Evolutionary conservation across 1,140 invertebrate species (phyloP), one percentile per base, ranked within the genome.

Genomic region (Andricus grossulariae): DNA sequence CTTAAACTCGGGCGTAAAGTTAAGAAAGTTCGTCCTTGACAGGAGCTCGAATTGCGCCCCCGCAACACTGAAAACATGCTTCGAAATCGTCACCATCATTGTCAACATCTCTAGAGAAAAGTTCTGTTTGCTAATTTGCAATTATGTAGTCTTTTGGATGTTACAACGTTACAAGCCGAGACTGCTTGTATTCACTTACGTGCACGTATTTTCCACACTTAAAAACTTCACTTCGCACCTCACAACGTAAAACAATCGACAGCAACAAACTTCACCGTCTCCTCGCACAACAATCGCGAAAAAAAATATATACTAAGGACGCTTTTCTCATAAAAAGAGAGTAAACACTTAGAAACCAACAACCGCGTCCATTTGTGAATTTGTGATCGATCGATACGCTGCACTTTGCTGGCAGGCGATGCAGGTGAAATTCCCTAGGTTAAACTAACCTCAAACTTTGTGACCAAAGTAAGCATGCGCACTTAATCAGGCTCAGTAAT

Each of bases 181-280:
- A 76, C 60, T 76, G 78, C 83, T 83, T 75, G 83, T 81, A 85
- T 81, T 84, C 84, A 85, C 84, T 85, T 85, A 85, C 84, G 81
- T 85, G 84, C 72, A 84, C 83, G 77, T 85, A 82, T 79, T 80
- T 79, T 82, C 80, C 78, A 82, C 83, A 84, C 83, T 84, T 82
- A 32, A 83, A 80, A 84, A 66, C 60, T 66, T 66, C 83, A 83
- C 78, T 84, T 83, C 51, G 78, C 82, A 84, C 83, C 82, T 82
- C 80, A 83, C 83, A 77, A 81, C 79, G 74, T 74, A 79, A 73
- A 75, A 39, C 51, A 73, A 13, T 73, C 76, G 52, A 52, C 2
- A 52, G 54, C 71, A 66, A 83, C 73, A 70, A 57, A 12, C 18
- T 32, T 66, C 39, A n/a, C 60, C 4, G 60, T 66, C 39, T 39